Base-by-base conservation (phyloP, 2,113 vertebrate species). In the Galemys pyrenaicus region DNA sequence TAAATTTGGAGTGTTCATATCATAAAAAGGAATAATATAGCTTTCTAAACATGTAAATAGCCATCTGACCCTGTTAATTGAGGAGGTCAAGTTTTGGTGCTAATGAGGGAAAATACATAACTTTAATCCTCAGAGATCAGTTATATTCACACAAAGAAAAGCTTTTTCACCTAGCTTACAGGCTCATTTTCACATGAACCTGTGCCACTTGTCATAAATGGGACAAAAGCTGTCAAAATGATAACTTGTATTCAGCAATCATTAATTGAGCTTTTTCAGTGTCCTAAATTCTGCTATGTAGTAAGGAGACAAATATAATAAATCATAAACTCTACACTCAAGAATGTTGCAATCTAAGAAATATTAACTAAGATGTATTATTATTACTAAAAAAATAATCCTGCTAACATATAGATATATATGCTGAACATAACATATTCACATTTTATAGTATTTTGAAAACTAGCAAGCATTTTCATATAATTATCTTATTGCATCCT, bases 91-190 rank as follows among this genome's bases (percentile, higher is more conserved):
- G 79, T 56, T 82, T 67, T 93, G 11, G 2, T 19, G 26, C 41
- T 93, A 96, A 96, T 39, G 35, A 96, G 37, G 56, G 28, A 88
- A 92, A 95, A 82, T 44, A 19, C 1, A 85, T 71, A 84, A 64
- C 9, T 79, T 91, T 56, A 87, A 77, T 68, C 24, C 4, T 83
- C 44, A 77, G 39, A 89, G 35, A 82, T n/a, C 5, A 80, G 24
- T 65, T 77, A 56, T 79, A 62, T 1, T 89, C 65, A 92, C 11
- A 70, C 4, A 89, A 49, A 20, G 13, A 37, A 67, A 84, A 84
- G 54, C 81, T 91, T 67, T 89, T 35, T 62, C 87, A n/a, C 49
- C 19, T 60, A 73, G 17, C 44, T 91, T 85, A 79, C 46, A 32
- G 54, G 4, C 44, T 75, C 70, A 6, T 91, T 81, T 92, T 86